A percentile compares a stretch with the other conserved stretches of the same genome.
Evolutionary conservation across 2,113 vertebrate genomes (phyloP).

Genomic region (Lucifuga dentata): DNA sequence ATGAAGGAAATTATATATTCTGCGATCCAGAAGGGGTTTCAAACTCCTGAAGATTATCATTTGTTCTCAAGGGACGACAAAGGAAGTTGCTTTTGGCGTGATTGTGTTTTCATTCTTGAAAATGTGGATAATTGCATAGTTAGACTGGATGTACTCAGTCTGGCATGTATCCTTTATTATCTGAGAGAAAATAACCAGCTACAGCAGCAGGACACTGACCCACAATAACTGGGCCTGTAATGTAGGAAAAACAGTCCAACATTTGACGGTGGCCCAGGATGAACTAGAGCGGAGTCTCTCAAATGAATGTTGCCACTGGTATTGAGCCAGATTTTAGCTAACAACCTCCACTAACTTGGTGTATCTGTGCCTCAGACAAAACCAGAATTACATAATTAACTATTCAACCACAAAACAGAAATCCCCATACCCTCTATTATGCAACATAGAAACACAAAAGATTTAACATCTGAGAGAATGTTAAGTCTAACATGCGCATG

Average conservation of each 20-base stretch:
- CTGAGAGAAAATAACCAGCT: slow-evolving; percentile 9
- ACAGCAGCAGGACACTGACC: slow-evolving; percentile 20
- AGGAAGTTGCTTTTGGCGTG: too few species aligned
- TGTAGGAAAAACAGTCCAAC: slow-evolving; percentile 38
- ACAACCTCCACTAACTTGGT: slow-evolving; percentile 28
- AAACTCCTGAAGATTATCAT: too few species aligned
- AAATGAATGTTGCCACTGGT: slow-evolving; percentile 42
- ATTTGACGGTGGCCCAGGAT: slow-evolving; percentile 24
- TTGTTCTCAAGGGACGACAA: too few species aligned
- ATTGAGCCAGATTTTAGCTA: slow-evolving; percentile 25
- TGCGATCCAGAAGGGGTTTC: too few species aligned
- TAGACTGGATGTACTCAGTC: background rate
- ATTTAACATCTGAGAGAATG: background rate
- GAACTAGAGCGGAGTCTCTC: slow-evolving; percentile 41
- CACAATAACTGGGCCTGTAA: slow-evolving; percentile 23
- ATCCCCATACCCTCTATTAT: slow-evolving; percentile 10
- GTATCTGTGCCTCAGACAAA: slow-evolving; percentile 24
- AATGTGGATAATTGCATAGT: too few species aligned
- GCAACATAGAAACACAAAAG: slow-evolving; percentile 14
- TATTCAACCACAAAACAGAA: slow-evolving; percentile 8
- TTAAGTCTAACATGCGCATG: background rate
- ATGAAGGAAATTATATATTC: too few species aligned
- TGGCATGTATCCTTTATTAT: too few species aligned
- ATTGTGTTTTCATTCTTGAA: too few species aligned
- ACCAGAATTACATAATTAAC: slow-evolving; percentile 68